Base-by-base conservation (phyloP, 2,797 vertebrate genomes). In the Sciaenops ocellatus region DNA sequence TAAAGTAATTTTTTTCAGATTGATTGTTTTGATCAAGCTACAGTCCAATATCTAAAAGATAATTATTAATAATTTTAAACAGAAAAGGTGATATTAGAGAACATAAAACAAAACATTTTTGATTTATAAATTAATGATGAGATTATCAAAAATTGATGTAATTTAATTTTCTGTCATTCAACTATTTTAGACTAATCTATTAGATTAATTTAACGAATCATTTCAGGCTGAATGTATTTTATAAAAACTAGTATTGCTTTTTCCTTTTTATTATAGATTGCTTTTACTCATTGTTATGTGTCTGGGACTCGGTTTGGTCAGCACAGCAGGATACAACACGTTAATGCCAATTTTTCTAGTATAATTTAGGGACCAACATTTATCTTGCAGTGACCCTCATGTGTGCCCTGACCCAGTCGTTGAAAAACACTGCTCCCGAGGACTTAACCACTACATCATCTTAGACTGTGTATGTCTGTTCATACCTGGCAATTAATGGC, bases 401-500 rank as follows among this genome's bases (percentile, higher is more conserved):
- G 73, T 75, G 76, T 84, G 66, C 72, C 75, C 71, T 75, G 76
- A 81, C 82, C 86, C 68, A 17, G 34, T 64, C 48, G 10, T 62
- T 81, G 20, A 80, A 81, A 80, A 82, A 82, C 82, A 67, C 78
- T 66, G 63, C 87, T 82, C n/a, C 74, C 62, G 73, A 84, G 75
- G 86, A 86, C 83, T 57, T 47, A 47, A 80, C 75, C 70, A 76
- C 83, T 82, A 78, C 56, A 85, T 90, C 89, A 90, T 90, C 67
- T 82, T 64, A 73, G 46, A 55, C 74, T 77, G 66, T 57, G 52
- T 54, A 38, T 55, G 65, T 73, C 72, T 87, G 74, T 47, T 79
- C 73, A 66, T 71, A 71, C 63, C 55, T 76, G 50, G 79, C 71
- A 82, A 87, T 90, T 92, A 90, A 93, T 85, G 61, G 68, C 73